A percentile compares a stretch with the other conserved stretches of the same genome.
Evolutionary conservation across 2,113 vertebrate genomes (phyloP).

Genomic region (Corvus moneduloides): DNA sequence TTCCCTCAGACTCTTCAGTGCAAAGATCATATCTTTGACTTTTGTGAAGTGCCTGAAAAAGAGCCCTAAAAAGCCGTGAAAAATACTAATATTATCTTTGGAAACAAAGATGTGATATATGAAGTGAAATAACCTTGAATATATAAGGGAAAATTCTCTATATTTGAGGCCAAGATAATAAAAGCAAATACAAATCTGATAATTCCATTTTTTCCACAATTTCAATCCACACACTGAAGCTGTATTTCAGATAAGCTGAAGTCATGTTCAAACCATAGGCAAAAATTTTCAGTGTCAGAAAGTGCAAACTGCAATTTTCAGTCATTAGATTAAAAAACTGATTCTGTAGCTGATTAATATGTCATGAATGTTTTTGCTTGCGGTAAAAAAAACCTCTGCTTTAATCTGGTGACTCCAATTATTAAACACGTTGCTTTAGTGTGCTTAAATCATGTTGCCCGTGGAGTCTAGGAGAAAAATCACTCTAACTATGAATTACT

Average conservation of each 20-base stretch:
- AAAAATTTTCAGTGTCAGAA: neutral
- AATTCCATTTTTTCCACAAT: fast-evolving
- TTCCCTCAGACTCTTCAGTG: neutral
- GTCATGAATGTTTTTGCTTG: neutral
- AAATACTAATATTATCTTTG: neutral
- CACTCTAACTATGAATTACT: neutral
- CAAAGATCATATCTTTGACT: neutral
- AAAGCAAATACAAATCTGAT: neutral
- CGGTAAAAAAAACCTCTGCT: neutral
- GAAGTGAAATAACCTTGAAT: neutral
- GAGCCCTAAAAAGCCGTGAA: neutral
- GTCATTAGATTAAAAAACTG: neutral
- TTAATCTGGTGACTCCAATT: neutral
- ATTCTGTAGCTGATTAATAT: neutral
- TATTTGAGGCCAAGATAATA: neutral
- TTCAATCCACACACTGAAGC: neutral
- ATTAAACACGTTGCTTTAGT: neutral
- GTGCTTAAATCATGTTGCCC: neutral
- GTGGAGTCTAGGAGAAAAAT: neutral
- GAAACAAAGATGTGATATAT: neutral
- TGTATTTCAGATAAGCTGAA: neutral
- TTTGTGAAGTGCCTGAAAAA: neutral
- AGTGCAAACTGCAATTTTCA: neutral
- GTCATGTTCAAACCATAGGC: neutral
- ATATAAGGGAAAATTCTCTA: neutral